Evolutionary conservation across 1,140 invertebrate species (phyloP).

Genomic region (Zaprionus capensis): DNA sequence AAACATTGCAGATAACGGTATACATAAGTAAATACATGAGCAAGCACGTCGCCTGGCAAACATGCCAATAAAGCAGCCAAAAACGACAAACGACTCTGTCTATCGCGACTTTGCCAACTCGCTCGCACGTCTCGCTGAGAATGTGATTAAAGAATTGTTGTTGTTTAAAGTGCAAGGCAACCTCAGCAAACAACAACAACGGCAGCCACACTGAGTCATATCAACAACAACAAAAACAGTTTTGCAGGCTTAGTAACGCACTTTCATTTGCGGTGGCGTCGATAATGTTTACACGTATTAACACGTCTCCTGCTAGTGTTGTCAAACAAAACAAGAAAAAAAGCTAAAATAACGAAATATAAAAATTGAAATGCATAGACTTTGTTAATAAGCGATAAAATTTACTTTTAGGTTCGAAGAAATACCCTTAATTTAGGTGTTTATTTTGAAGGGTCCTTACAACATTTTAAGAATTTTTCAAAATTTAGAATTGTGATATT

Average conservation of each 20-base stretch:
- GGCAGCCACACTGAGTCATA: slow-evolving; percentile 23
- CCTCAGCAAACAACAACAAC: slow-evolving; percentile 29
- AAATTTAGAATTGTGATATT: too few relatives aligned
- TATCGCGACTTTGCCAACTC: too few relatives aligned
- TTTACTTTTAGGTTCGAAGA: too few relatives aligned
- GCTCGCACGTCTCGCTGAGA: background rate
- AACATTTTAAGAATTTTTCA: too few relatives aligned
- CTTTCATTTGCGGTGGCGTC: slow-evolving; percentile 59
- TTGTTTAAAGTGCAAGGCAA: slow-evolving; percentile 46
- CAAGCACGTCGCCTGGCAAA: slow-evolving; percentile 43
- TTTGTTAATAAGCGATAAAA: too few relatives aligned
- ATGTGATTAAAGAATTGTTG: slow-evolving; percentile 78
- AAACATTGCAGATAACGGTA: slow-evolving; percentile 44
- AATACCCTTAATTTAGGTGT: too few relatives aligned
- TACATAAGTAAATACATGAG: slow-evolving; percentile 5
- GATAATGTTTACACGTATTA: slow-evolving; percentile 64
- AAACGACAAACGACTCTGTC: too few relatives aligned
- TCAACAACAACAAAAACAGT: slow-evolving; percentile 53
- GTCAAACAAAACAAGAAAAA: too few relatives aligned
- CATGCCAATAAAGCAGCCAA: slow-evolving; percentile 16
- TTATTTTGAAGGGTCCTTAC: too few relatives aligned
- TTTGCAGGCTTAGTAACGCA: slow-evolving; percentile 78
- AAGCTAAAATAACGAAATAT: too few relatives aligned
- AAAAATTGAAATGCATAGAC: too few relatives aligned
- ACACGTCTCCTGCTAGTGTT: slow-evolving; percentile 8